Evolutionary conservation across 2,888 invertebrate genomes (phyloP), one percentile per base, ranked within the genome.

Genomic region (Eupithecia insigniata): DNA sequence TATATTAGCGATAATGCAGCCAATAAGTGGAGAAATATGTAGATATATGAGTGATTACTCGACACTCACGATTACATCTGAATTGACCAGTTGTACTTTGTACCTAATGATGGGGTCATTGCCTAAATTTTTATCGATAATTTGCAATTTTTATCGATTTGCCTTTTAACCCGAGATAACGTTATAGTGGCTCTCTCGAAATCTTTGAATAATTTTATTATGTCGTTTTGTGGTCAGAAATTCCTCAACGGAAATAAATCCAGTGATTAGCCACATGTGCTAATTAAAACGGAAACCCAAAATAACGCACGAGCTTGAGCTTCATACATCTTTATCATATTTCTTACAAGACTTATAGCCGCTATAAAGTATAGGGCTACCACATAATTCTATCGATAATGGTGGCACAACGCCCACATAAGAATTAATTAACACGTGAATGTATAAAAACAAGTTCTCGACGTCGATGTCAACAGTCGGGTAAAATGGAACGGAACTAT

Each of bases 361-460:
- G 85, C 86, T 84, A 91, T 92, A 92, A 92, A 92, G 85, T 88
- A 87, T 84, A 88, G 90, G 86, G 90, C 92, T 92, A 91, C 91
- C 90, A 92, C 89, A 92, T 90, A 87, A 90, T 91, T 90, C 87
- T 89, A 87, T 92, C 91, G 90, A 91, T 91, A 90, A 91, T 91
- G 87, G 89, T 85, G 83, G 85, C 85, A 84, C 84, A 82, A 89
- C 93, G 91, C 93, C 93, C 88, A 92, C 92, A 86, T 89, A 86
- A 82, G 90, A 91, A 92, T 92, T 92, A 93, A 93, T 93, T 93
- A 93, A 91, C 92, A 92, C 89, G 84, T 88, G 87, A 88, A 86
- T 89, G 84, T 87, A 86, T 83, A 85, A 85, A 83, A 90, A 92
- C 91, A 83, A 85, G 92, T 92, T 92, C 85, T 90, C 84, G 86